Evolutionary conservation across 2,113 vertebrate species (phyloP), one percentile per base, ranked within the genome.

Genomic region (Poeciliopsis turrubarensis): DNA sequence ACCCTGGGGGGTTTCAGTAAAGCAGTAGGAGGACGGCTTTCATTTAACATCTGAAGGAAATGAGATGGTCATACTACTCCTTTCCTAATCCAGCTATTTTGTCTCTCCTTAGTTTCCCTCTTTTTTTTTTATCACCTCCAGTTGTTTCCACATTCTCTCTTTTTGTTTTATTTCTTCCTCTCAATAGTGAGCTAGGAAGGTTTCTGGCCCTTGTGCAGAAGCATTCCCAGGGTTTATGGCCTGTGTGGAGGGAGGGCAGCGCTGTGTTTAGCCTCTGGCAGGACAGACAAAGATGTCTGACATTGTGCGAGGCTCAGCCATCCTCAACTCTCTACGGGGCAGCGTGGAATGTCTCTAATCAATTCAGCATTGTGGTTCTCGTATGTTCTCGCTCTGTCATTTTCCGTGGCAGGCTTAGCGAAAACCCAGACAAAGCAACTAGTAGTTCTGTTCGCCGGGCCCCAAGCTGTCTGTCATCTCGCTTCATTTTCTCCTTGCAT

Each of bases 331-430:
- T 85, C 88, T 77, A 25, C 86, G 87, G 88, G 51, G 84, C 89
- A 85, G 89, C 74, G 54, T 82, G 91, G 91, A 92, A 93, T 92
- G 89, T 88, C 89, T 90, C 91, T 93, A 90, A 93, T 94, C 93
- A 93, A 91, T 94, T 93, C 91, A 89, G 86, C 89, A 87, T 91
- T 91, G 91, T 93, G 87, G 87, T 87, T 89, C 80, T 79, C 73
- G 67, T 82, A 79, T 65, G 73, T 70, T 67, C 86, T 71, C 70
- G 37, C 80, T 75, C 86, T 85, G 76, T 90, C 82, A 80, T 88
- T 89, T 85, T 92, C 77, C 78, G 68, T 81, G 76, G 80, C 80
- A 66, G 77, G 71, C 86, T 87, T 75, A 70, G 77, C 62, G 44
- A 65, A n/a, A 87, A 51, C 70, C 79, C 80, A 83, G 80, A 86